Evolutionary conservation across 2,888 invertebrate genomes (phyloP), one percentile per base, ranked within the genome.

Genomic region (Caenorhabditis panamensis): DNA sequence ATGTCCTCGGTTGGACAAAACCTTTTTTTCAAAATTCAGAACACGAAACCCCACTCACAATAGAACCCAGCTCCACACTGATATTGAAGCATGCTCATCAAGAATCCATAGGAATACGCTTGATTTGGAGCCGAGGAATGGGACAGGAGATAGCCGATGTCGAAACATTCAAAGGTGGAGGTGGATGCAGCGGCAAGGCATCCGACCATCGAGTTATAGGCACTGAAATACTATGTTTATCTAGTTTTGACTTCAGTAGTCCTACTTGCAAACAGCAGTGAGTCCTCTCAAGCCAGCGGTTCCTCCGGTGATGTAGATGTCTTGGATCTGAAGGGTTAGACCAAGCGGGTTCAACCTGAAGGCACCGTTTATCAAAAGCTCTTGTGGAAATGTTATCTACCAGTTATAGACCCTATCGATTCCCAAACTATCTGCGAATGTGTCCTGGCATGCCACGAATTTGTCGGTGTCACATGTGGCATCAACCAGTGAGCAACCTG

Each of bases 21-120:
- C n/a, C n/a, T n/a, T n/a, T n/a, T n/a, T n/a, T n/a, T n/a, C n/a
- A n/a, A n/a, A n/a, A n/a, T n/a, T n/a, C n/a, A n/a, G n/a, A n/a
- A n/a, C n/a, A n/a, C n/a, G n/a, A n/a, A n/a, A n/a, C n/a, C n/a
- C 31, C 13, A 54, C 69, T 71, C 56, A 85, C 85, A 56, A 53
- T 83, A 85, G 71, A 85, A 85, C 36, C 85, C 85, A 31, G 85
- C 82, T 58, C 85, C 85, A 64, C 85, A 85, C 51, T 85, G 85
- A 66, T 81, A 85, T 44, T 82, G 80, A 1, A 82, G 44, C 85
- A 83, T 85, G 54, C 63, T 80, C 82, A 85, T 83, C 37, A 83
- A 53, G 41, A 81, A 78, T 16, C 79, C 76, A 53, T 83, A 85
- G 9, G 80, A 75, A 44, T 85, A 85, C 24, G 85, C 85, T 22